Evolutionary conservation across 2,113 vertebrate species (phyloP).

Genomic region (Macaca nemestrina): DNA sequence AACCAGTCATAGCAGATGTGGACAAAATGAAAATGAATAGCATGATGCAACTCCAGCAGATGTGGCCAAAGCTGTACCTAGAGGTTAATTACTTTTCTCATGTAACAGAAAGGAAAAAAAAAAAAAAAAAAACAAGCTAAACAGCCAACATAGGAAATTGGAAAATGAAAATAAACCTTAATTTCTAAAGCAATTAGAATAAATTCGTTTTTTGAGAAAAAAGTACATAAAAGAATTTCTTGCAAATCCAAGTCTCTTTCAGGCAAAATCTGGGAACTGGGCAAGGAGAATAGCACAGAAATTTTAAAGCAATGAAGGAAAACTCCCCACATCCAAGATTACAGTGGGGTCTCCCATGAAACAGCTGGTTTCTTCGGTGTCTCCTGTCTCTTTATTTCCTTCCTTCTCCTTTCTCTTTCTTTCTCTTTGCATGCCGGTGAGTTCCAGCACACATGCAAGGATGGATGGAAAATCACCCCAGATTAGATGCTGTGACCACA

Average conservation of each 20-base stretch:
- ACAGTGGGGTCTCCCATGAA: accelerated
- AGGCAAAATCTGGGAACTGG: background rate
- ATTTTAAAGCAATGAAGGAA: accelerated
- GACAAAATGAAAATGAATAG: too few species aligned
- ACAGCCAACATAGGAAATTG: accelerated
- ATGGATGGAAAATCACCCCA: background rate
- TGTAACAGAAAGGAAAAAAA: accelerated
- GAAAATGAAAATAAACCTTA: background rate
- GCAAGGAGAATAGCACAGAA: background rate
- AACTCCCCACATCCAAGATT: accelerated
- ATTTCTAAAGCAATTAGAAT: background rate
- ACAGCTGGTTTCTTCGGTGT: accelerated
- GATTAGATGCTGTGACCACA: accelerated
- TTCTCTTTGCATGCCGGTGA: background rate
- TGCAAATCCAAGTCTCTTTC: background rate
- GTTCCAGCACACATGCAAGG: too few species aligned
- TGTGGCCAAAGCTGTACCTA: background rate
- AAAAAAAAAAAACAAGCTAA: background rate
- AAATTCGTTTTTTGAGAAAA: background rate
- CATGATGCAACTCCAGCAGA: accelerated
- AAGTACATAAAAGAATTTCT: background rate
- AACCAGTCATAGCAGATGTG: accelerated
- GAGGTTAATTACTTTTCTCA: background rate
- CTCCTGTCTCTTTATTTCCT: background rate
- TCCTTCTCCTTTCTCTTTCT: too few species aligned